phyloP scores from a whole-genome alignment of 2,113 vertebrate genomes.

The Corydoras sp. region DNA sequence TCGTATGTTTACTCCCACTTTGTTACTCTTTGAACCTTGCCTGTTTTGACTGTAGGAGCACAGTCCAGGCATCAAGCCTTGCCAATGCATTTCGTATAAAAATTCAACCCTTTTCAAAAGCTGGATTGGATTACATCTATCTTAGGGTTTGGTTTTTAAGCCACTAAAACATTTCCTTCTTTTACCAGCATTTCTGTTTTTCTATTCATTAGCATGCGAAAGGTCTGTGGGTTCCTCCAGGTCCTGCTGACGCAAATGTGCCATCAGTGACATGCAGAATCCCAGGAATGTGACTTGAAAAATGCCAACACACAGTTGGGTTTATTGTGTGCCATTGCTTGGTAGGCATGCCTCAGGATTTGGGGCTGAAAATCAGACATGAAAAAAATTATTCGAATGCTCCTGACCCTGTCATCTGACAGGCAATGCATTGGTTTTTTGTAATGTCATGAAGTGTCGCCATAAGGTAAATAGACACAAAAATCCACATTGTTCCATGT shows the following conservation, averaged over 20 bases:
- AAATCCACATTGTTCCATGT: too few relatives aligned
- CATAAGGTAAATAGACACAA: neutral
- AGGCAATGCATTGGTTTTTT: neutral
- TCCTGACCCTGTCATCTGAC: slow-evolving; percentile 35
- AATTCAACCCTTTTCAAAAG: neutral
- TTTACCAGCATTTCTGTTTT: slow-evolving; percentile 29
- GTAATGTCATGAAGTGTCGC: neutral
- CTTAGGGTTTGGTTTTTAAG: too few relatives aligned
- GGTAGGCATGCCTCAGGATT: slow-evolving; percentile 3
- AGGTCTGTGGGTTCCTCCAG: slow-evolving; percentile 44
- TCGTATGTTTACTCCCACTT: slow-evolving; percentile 12
- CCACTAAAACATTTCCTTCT: neutral
- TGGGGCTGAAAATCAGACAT: neutral
- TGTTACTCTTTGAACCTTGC: slow-evolving; percentile 4
- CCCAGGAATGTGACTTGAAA: slow-evolving; percentile 61
- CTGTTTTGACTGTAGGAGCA: slow-evolving; percentile 8
- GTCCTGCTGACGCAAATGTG: slow-evolving; percentile 57
- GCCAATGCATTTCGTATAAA: too few relatives aligned
- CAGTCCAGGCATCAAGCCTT: neutral
- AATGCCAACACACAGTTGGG: slow-evolving; percentile 46
- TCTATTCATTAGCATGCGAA: slow-evolving; percentile 46
- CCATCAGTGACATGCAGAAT: slow-evolving; percentile 62
- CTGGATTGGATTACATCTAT: neutral
- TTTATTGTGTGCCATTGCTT: slow-evolving; percentile 20
- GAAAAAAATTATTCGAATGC: slow-evolving; percentile 4